Conservation (phyloP, 2,113 vertebrate species). For the Bombycilla garrulus region DNA sequence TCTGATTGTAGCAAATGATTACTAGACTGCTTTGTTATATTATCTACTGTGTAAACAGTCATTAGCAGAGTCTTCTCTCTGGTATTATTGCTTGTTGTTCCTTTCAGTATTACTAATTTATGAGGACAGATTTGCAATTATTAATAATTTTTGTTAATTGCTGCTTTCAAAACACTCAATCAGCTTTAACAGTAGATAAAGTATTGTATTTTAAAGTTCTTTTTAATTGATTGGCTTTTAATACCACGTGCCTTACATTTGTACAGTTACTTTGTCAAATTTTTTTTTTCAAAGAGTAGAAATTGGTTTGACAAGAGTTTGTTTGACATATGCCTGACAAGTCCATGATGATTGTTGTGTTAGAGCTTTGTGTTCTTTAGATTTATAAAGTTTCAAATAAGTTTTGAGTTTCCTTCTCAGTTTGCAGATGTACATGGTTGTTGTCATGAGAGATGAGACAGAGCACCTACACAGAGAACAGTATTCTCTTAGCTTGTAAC, state of each 20-base stretch:
- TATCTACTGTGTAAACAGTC: neutral
- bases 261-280: neutral
- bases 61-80: neutral
- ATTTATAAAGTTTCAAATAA: neutral
- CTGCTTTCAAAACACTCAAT: neutral
- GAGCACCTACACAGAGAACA: neutral
- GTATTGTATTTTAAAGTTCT: neutral
- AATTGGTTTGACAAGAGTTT: neutral
- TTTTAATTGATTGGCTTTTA: neutral
- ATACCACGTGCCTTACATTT: neutral
- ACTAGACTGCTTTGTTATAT: neutral
- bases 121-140: neutral
- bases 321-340: neutral
- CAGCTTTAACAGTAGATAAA: neutral
- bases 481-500: neutral
- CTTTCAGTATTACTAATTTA: neutral
- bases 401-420: neutral
- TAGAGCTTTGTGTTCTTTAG: neutral
- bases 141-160: neutral
- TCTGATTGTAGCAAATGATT: neutral
- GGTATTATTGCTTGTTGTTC: neutral
- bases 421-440: neutral
- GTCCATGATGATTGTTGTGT: neutral
- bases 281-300: neutral
- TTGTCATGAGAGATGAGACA: neutral